Conservation (phyloP, 2,888 invertebrate genomes). For the Sceliomorpha sp. region DNA sequence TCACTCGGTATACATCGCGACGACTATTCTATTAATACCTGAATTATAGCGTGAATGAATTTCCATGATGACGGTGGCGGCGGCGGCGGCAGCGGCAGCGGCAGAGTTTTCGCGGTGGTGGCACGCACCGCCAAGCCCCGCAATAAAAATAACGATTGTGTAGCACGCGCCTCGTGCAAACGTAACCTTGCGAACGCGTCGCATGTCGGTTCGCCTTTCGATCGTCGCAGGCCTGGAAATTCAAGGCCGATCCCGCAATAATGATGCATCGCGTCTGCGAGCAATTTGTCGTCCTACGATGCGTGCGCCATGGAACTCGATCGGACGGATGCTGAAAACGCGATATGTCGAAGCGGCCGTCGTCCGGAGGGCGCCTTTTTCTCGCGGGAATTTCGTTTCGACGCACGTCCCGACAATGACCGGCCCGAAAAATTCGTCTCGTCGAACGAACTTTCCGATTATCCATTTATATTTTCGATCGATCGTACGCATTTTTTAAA, state of each 20-base stretch:
- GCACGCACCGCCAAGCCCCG: conserved; percentile 32
- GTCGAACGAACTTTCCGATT: too few species aligned
- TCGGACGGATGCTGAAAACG: conserved; percentile 36
- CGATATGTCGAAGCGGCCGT: conserved; percentile 22
- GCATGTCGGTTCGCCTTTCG: conserved; percentile 64
- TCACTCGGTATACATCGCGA: too few species aligned
- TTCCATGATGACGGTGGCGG: conserved; percentile 21
- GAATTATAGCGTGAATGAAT: conserved; percentile 43
- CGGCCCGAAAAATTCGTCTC: too few species aligned
- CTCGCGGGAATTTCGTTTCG: too few species aligned
- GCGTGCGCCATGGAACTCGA: conserved; percentile 18
- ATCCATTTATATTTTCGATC: too few species aligned
- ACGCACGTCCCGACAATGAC: too few species aligned
- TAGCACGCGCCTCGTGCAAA: conserved; percentile 53
- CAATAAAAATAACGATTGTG: conserved; percentile 55
- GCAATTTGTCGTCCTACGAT: conserved; percentile 36
- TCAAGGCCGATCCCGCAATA: conserved; percentile 63
- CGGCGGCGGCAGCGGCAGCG: too few species aligned
- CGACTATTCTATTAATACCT: conserved; percentile 36
- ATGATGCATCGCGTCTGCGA: conserved; percentile 39
- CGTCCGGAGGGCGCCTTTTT: too few species aligned
- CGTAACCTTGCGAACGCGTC: conserved; percentile 48
- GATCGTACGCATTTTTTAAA: too few species aligned
- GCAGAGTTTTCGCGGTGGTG: too few species aligned
- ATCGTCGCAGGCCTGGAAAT: conserved; percentile 68